These are phyloP conservation scores for Danio choprae DNA, from an alignment of 2,797 vertebrate genomes.

Conservation along the genomic window DNA sequence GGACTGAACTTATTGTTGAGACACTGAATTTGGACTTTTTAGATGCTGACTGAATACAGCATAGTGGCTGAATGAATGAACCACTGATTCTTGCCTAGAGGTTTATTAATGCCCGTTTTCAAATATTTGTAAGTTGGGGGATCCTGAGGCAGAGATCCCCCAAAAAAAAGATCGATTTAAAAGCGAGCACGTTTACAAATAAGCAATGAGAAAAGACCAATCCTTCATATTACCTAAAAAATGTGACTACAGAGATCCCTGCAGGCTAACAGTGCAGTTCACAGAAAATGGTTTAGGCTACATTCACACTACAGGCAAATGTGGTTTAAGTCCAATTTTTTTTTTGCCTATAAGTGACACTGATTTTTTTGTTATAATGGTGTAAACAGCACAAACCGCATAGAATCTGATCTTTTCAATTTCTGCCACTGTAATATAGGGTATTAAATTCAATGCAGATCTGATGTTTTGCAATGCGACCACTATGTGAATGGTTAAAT, in stretches of 20 bases:
- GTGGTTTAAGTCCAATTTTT: too few species aligned
- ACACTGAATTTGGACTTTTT: neutral
- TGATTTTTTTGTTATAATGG: too few species aligned
- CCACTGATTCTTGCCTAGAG: neutral
- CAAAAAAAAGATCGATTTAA: slow-evolving; percentile 18
- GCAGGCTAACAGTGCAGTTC: neutral
- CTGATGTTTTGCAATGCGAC: too few species aligned
- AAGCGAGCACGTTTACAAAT: neutral
- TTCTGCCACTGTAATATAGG: too few species aligned
- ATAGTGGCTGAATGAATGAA: neutral
- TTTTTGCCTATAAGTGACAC: too few species aligned
- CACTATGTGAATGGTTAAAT: too few species aligned
- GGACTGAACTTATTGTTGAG: too few species aligned
- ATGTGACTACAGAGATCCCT: neutral
- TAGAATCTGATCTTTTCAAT: too few species aligned
- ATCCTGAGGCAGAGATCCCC: neutral
- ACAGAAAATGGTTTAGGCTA: too few species aligned
- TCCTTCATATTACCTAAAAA: neutral
- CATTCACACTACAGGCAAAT: too few species aligned
- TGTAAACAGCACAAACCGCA: too few species aligned
- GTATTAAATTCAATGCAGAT: too few species aligned
- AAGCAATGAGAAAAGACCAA: neutral
- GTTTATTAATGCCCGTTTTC: neutral
- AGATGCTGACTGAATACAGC: slow-evolving; percentile 1
- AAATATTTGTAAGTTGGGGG: neutral